These are phyloP conservation scores for Crotalus tigris DNA, from an alignment of 2,113 vertebrate species.

Conservation along the genomic window DNA sequence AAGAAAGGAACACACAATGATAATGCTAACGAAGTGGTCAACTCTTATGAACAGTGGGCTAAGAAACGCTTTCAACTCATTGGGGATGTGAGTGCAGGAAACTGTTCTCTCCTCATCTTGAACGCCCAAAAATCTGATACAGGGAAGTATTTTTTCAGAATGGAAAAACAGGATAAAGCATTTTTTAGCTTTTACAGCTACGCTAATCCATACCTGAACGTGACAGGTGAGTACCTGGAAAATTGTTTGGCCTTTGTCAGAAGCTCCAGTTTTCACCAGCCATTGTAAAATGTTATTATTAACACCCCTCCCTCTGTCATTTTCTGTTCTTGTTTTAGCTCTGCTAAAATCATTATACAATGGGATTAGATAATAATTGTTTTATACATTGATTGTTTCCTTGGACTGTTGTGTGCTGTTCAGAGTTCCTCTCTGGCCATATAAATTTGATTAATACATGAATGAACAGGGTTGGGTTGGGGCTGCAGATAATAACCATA, in stretches of 20 bases:
- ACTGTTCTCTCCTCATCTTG: slow-evolving; percentile 4
- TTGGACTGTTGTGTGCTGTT: neutral
- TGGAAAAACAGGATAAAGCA: fast-evolving
- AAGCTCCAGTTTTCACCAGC: neutral
- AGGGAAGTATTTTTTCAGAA: neutral
- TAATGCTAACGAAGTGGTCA: fast-evolving
- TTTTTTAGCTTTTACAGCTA: fast-evolving
- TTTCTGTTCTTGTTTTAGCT: neutral
- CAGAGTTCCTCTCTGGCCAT: neutral
- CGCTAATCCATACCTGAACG: fast-evolving
- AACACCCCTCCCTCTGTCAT: neutral
- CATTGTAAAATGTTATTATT: neutral
- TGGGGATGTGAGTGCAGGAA: neutral
- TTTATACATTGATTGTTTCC: neutral
- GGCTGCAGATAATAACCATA: neutral
- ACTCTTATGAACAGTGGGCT: too few species aligned
- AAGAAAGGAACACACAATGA: fast-evolving
- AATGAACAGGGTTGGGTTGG: neutral
- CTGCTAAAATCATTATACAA: neutral
- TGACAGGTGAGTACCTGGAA: neutral
- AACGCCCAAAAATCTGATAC: fast-evolving
- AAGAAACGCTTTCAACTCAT: neutral
- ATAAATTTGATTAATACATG: neutral
- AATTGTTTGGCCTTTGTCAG: neutral
- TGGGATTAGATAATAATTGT: neutral